Conservation (phyloP, 1,140 invertebrate genomes). For the Drosophila novamexicana region DNA sequence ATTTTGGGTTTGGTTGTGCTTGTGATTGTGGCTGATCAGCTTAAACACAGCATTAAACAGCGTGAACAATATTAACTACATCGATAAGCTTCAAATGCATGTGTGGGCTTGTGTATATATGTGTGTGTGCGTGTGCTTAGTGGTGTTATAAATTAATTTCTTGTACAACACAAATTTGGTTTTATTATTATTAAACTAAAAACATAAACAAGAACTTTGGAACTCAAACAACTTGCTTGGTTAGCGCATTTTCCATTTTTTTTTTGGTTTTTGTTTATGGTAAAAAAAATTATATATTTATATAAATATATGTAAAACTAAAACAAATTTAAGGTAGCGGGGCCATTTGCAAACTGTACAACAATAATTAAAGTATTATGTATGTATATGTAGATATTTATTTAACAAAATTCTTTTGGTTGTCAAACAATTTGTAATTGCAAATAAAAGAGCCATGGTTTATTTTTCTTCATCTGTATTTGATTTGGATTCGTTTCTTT, state of each 20-base stretch:
- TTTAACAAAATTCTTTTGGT: conserved; percentile 77
- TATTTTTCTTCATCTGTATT: conserved; percentile 16
- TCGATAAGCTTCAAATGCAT: conserved; percentile 66
- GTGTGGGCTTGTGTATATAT: conserved; percentile 31
- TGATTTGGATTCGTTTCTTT: conserved; percentile 36
- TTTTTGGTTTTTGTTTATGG: conserved; percentile 29
- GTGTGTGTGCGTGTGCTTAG: conserved; percentile 54
- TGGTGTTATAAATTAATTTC: conserved; percentile 76
- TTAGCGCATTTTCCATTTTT: conserved; percentile 35
- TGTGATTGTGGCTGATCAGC: conserved; percentile 24
- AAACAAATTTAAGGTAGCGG: conserved; percentile 84
- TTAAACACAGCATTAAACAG: conserved; percentile 62
- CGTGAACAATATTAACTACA: conserved; percentile 69
- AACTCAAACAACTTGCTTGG: conserved; percentile 71
- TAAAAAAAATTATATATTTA: conserved; percentile 26
- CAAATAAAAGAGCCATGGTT: conserved; percentile 58
- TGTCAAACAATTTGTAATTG: conserved; percentile 69
- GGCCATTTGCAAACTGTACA: conserved; percentile 82
- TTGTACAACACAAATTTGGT: conserved; percentile 72
- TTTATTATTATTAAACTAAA: conserved; percentile 58
- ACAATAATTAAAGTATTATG: conserved; percentile 64
- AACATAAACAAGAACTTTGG: conserved; percentile 59
- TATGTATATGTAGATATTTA: conserved; percentile 28
- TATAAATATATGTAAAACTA: conserved; percentile 58
- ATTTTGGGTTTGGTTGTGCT: conserved; percentile 4